Evolutionary conservation across 1,140 invertebrate species (phyloP), one percentile per base, ranked within the genome.

Genomic region (Drosophila chauvacae): DNA sequence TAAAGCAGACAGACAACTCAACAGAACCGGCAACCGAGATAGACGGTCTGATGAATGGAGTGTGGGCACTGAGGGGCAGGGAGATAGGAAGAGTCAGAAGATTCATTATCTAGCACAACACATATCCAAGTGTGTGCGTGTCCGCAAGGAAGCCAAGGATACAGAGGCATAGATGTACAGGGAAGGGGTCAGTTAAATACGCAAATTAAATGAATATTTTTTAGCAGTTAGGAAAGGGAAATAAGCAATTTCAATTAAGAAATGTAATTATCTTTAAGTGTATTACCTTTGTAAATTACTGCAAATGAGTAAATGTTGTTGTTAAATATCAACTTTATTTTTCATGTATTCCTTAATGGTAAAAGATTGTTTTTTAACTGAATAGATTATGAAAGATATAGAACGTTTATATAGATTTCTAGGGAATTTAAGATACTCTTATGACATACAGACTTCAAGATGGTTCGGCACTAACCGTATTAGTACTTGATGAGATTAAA

Each of bases 71-170:
- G 23, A 14, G 4, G 14, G 35, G 41, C 7, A n/a, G 11, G 7
- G 45, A 30, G 61, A 20, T 16, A 13, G 44, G 45, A 45, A 13
- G 44, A 66, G 47, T 72, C 66, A 23, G 37, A 69, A 90, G 81
- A 90, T 90, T 90, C 85, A 90, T 90, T 90, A 90, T 90, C 85
- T 90, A 79, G 86, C 85, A 90, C 85, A 90, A 90, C 78, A 90
- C 65, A 81, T 65, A 85, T 79, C 77, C 74, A 55, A 85, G 85
- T 80, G 77, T 88, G 79, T 88, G 84, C 63, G 66, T 60, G 66
- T 41, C 53, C 66, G n/a, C 1, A 16, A 39, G 45, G 42, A 33
- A 35, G 16, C 6, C 42, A 28, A 7, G n/a, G 11, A 26, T 44
- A 11, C 69, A 72, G 45, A 11, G 69, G 53, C 66, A n/a, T 47